These are phyloP conservation scores for Dipodomys ordii DNA, from an alignment of 2,113 vertebrate genomes.

Conservation along the genomic window DNA sequence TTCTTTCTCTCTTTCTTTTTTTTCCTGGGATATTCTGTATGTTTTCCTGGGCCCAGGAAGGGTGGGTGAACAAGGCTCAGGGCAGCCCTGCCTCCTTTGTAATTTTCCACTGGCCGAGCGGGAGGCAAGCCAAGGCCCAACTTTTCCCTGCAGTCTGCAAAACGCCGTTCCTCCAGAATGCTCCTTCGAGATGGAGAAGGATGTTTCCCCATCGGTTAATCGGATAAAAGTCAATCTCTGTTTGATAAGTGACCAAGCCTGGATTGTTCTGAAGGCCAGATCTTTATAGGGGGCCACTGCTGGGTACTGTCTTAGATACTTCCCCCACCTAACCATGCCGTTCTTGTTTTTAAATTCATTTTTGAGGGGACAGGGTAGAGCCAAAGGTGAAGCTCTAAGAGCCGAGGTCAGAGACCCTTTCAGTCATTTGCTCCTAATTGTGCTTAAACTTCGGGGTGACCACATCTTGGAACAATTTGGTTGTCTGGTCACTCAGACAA, in stretches of 20 bases:
- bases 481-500: conserved; percentile 34
- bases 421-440: background rate
- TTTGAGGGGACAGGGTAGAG: background rate
- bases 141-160: conserved; percentile 78
- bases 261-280: conserved; percentile 51
- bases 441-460: background rate
- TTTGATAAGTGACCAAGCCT: conserved; percentile 70
- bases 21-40: background rate
- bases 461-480: conserved; percentile 44
- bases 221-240: conserved; percentile 79
- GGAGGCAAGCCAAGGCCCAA: conserved; percentile 79
- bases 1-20: background rate
- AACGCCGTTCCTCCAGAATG: conserved; percentile 51
- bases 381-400: background rate
- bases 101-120: conserved; percentile 86
- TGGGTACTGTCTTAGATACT: background rate
- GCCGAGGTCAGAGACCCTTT: background rate
- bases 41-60: conserved; percentile 9
- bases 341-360: background rate
- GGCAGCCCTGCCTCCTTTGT: conserved; percentile 71
- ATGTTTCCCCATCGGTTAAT: conserved; percentile 71
- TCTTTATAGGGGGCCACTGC: conserved; percentile 3
- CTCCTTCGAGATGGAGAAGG: conserved; percentile 49
- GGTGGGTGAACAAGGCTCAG: conserved; percentile 48
- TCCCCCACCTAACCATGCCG: background rate